A percentile compares a stretch with the other conserved stretches of the same genome.
Conservation (phyloP, 2,113 vertebrate species). For the Puma concolor region DNA sequence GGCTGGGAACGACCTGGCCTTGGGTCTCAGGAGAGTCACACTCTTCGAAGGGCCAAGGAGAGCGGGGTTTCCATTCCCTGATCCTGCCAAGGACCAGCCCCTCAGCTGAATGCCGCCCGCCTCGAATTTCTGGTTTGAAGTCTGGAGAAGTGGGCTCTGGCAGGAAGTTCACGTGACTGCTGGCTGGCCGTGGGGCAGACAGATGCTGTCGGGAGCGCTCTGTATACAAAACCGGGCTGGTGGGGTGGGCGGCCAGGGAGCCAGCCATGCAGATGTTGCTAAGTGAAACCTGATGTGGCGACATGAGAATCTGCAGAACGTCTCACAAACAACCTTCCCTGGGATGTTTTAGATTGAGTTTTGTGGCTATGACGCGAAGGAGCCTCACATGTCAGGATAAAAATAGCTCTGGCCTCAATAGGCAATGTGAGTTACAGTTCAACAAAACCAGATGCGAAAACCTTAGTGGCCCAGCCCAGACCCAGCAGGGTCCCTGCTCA, state of each 20-base stretch:
- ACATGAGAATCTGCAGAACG: slow-evolving; percentile 73
- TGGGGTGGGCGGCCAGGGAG: slow-evolving; percentile 53
- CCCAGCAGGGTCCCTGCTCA: not conserved
- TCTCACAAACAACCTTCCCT: slow-evolving; percentile 79
- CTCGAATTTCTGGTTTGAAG: slow-evolving; percentile 38
- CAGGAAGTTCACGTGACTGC: slow-evolving; percentile 39
- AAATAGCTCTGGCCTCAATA: slow-evolving; percentile 84
- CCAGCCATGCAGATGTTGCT: slow-evolving; percentile 75
- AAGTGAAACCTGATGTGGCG: slow-evolving; percentile 76
- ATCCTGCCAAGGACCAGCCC: not conserved
- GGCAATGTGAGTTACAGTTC: slow-evolving; percentile 31
- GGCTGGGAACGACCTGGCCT: not conserved
- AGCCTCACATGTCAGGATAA: slow-evolving; percentile 81
- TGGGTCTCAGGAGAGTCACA: not conserved
- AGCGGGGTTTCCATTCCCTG: not conserved
- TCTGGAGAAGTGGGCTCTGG: not conserved
- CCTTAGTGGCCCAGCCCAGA: slow-evolving; percentile 51
- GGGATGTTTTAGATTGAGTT: slow-evolving; percentile 85
- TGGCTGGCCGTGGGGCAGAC: slow-evolving; percentile 39
- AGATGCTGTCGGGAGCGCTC: slow-evolving; percentile 61
- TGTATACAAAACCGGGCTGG: not conserved
- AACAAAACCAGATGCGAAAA: slow-evolving; percentile 84
- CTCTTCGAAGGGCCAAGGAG: not conserved
- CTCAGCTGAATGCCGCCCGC: not conserved
- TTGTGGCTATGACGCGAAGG: slow-evolving; percentile 73